These are phyloP conservation scores for Trissolcus basalis DNA, from an alignment of 1,140 invertebrate genomes.

Conservation along the genomic window DNA sequence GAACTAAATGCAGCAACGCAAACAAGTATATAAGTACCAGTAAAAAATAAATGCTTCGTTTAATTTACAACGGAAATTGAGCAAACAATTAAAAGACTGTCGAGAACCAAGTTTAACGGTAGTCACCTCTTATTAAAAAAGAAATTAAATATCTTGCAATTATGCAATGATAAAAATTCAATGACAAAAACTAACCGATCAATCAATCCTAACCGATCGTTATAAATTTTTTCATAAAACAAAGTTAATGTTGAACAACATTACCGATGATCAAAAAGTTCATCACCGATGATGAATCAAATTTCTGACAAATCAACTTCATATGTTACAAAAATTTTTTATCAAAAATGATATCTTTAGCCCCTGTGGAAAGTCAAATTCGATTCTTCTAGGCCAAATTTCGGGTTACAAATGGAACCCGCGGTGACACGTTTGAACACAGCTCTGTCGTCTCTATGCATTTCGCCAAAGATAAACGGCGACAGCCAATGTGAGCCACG, in stretches of 20 bases:
- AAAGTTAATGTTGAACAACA: neutral
- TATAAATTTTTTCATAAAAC: too few species aligned
- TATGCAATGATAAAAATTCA: too few species aligned
- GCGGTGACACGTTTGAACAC: constrained; percentile 1
- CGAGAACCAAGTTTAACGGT: too few species aligned
- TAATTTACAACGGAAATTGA: constrained; percentile 12
- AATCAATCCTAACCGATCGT: too few species aligned
- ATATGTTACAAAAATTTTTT: constrained; percentile 10
- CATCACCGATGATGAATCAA: neutral
- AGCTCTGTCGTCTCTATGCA: constrained; percentile 7
- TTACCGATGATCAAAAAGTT: too few species aligned
- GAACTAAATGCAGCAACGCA: neutral
- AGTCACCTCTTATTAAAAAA: too few species aligned
- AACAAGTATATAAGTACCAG: constrained; percentile 3
- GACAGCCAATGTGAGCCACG: constrained; percentile 25
- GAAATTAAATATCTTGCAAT: constrained; percentile 2
- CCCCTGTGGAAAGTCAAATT: constrained; percentile 33
- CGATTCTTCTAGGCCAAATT: constrained; percentile 21
- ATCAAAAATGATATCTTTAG: neutral
- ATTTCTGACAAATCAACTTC: neutral
- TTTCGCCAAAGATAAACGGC: constrained; percentile 18
- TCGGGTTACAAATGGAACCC: neutral
- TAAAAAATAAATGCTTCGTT: constrained; percentile 11
- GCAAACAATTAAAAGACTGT: constrained; percentile 10
- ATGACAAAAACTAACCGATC: too few species aligned